A percentile compares a stretch with the other conserved stretches of the same genome.
Evolutionary conservation across 2,113 vertebrate genomes (phyloP).

Genomic region (Anhinga anhinga): DNA sequence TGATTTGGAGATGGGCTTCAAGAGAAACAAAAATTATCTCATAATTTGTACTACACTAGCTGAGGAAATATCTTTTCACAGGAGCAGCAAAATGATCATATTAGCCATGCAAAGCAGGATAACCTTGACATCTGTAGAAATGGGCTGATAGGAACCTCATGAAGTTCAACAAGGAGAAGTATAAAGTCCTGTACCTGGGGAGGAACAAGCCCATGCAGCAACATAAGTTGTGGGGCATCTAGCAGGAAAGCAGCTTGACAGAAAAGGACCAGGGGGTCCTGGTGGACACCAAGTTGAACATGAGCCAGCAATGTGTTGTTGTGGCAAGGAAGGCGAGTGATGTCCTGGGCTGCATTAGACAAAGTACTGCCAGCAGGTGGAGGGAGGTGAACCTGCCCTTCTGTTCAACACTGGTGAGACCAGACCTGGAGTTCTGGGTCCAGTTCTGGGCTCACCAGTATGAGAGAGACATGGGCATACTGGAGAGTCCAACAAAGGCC

Average conservation of each 20-base stretch:
- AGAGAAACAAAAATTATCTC: background rate
- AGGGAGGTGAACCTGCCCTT: background rate
- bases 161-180: background rate
- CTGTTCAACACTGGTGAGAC: background rate
- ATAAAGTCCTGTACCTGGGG: background rate
- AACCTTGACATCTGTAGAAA: background rate
- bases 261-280: background rate
- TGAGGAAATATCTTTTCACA: background rate
- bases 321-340: accelerated
- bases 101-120: background rate
- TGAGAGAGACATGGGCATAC: background rate
- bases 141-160: background rate
- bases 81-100: background rate
- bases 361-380: background rate
- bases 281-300: background rate
- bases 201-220: background rate
- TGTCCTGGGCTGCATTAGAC: background rate
- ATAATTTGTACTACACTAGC: background rate
- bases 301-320: background rate
- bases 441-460: background rate
- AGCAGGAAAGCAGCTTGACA: background rate
- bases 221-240: background rate
- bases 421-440: background rate
- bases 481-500: background rate
- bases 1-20: background rate